Percentiles rank a stretch among this genome's conserved stretches.
phyloP scores from a whole-genome alignment of 1,140 invertebrate genomes.

The Sitophilus oryzae region DNA sequence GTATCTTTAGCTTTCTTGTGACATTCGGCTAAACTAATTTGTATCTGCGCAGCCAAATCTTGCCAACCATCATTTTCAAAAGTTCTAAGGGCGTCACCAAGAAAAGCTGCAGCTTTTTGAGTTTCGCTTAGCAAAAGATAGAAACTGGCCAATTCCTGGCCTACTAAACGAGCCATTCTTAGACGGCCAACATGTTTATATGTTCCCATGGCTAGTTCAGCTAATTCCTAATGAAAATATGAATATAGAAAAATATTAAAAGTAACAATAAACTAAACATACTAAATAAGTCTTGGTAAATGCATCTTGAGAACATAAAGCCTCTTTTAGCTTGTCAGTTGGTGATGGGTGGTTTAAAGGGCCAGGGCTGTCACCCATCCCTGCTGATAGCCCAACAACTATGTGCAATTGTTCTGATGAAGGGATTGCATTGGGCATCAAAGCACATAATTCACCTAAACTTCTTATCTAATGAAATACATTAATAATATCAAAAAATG shows the following conservation, averaged over 20 bases:
- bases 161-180: slow-evolving; percentile 78
- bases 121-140: slow-evolving; percentile 82
- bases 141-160: slow-evolving; percentile 82
- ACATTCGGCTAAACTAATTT: slow-evolving; percentile 78
- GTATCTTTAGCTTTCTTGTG: slow-evolving; percentile 73
- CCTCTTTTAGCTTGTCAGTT: slow-evolving; percentile 82
- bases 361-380: slow-evolving; percentile 70
- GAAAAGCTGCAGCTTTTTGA: slow-evolving; percentile 81
- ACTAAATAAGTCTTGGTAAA: slow-evolving; percentile 87
- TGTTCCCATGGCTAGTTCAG: slow-evolving; percentile 92
- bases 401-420: slow-evolving; percentile 82
- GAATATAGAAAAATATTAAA: no score
- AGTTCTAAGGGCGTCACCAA: slow-evolving; percentile 78
- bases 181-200: slow-evolving; percentile 91
- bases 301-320: slow-evolving; percentile 80
- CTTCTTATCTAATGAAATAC: slow-evolving; percentile 62
- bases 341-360: slow-evolving; percentile 56
- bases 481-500: neutral
- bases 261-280: slow-evolving; percentile 29
- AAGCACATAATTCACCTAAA: slow-evolving; percentile 81
- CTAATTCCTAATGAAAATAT: slow-evolving; percentile 61
- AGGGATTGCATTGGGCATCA: slow-evolving; percentile 81
- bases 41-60: slow-evolving; percentile 71
- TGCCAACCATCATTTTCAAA: slow-evolving; percentile 84
- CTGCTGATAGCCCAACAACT: slow-evolving; percentile 82